phyloP scores from a whole-genome alignment of 2,888 invertebrate genomes.

The Eurois occulta region DNA sequence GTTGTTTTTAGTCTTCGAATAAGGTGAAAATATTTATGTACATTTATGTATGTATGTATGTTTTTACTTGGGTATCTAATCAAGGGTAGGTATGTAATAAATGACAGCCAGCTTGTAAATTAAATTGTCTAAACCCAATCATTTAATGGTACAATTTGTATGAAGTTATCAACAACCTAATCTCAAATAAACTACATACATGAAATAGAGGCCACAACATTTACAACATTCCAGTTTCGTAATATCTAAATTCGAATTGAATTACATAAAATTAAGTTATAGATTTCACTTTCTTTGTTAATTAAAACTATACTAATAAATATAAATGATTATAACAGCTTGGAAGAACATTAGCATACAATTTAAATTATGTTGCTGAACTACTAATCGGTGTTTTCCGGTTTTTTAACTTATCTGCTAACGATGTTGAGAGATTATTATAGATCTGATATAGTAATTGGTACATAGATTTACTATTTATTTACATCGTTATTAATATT shows the following conservation, averaged over 20 bases:
- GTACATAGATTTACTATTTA: constrained; percentile 4
- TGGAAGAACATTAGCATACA: not conserved
- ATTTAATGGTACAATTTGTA: not conserved
- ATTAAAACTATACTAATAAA: constrained; percentile 24
- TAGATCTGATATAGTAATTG: not conserved
- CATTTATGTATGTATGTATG: too few species aligned
- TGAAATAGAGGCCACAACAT: not conserved
- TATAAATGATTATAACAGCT: constrained; percentile 3
- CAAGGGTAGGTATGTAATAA: constrained; percentile 1
- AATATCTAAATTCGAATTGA: not conserved
- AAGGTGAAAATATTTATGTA: not conserved
- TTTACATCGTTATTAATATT: constrained; percentile 4
- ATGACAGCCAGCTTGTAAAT: not conserved
- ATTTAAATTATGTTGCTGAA: constrained; percentile 5
- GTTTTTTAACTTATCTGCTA: constrained; percentile 2
- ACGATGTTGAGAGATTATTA: not conserved
- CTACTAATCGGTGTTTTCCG: constrained; percentile 2
- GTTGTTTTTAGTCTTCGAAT: not conserved
- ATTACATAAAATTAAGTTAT: not conserved
- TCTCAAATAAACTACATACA: constrained; percentile 18
- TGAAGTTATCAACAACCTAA: constrained; percentile 4
- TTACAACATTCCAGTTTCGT: constrained; percentile 32
- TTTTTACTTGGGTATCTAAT: too few species aligned
- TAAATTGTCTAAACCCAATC: constrained; percentile 1
- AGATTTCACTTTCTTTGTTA: constrained; percentile 30